These are phyloP conservation scores for Upupa epops DNA, from an alignment of 2,113 vertebrate species.

Conservation along the genomic window DNA sequence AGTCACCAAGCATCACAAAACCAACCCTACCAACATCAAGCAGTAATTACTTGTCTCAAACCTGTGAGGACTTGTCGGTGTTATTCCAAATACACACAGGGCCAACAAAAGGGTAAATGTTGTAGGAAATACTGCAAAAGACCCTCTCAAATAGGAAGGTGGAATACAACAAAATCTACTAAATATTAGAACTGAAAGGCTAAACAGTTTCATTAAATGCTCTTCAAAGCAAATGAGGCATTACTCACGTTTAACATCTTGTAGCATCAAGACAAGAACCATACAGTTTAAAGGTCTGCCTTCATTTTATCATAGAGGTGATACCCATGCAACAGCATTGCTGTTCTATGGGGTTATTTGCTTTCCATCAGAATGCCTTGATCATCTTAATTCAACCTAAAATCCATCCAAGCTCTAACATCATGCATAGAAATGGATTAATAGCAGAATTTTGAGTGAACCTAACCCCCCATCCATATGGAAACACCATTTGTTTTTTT, in stretches of 20 bases:
- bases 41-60: not conserved
- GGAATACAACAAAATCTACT: not conserved
- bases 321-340: not conserved
- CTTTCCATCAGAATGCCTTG: not conserved
- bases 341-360: not conserved
- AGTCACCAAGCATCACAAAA: not conserved
- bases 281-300: not conserved
- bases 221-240: not conserved
- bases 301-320: not conserved
- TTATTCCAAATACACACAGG: not conserved
- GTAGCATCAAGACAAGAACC: not conserved
- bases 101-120: not conserved
- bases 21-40: not conserved
- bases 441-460: not conserved
- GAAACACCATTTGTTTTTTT: conserved; percentile 19
- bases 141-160: not conserved
- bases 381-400: not conserved
- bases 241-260: not conserved
- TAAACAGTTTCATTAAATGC: not conserved
- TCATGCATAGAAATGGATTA: not conserved
- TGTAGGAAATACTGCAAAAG: not conserved
- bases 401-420: not conserved
- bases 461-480: not conserved
- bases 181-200: not conserved
- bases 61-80: not conserved